Conservation (phyloP, 2,888 invertebrate species). For the Nephrotoma guestfalica region DNA sequence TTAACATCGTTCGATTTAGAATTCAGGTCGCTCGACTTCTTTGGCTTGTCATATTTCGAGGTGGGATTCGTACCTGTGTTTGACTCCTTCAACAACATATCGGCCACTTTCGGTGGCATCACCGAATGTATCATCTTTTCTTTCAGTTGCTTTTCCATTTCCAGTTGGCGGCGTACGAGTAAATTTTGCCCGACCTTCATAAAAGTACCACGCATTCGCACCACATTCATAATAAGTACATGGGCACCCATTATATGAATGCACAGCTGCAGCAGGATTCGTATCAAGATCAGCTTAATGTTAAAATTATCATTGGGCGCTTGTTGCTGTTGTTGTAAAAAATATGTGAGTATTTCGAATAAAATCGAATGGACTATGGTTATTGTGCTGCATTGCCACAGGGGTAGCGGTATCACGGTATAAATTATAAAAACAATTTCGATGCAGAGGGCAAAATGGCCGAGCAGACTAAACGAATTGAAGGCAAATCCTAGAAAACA, state of each 20-base stretch:
- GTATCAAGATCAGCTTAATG: constrained; percentile 45
- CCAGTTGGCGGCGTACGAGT: constrained; percentile 74
- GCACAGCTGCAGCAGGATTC: constrained; percentile 70
- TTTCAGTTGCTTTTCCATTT: constrained; percentile 86
- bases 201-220: constrained; percentile 88
- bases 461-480: constrained; percentile 55
- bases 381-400: constrained; percentile 69
- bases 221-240: constrained; percentile 83
- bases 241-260: constrained; percentile 88
- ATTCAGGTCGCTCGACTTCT: constrained; percentile 20
- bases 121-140: constrained; percentile 96
- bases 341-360: constrained; percentile 59
- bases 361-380: constrained; percentile 69
- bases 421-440: constrained; percentile 84
- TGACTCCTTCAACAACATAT: constrained; percentile 67
- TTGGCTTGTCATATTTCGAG: constrained; percentile 1
- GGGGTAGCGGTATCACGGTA: constrained; percentile 81
- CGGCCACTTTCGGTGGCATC: constrained; percentile 89
- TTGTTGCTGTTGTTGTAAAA: neutral
- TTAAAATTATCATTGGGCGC: constrained; percentile 23
- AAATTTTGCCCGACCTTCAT: constrained; percentile 93
- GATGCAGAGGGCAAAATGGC: constrained; percentile 69
- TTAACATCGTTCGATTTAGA: constrained; percentile 43
- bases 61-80: constrained; percentile 21
- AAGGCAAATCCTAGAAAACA: constrained; percentile 44